Percentiles rank a stretch among this genome's conserved stretches.
These are phyloP conservation scores for Drosophila bocqueti DNA, from an alignment of 1,140 invertebrate species.

Conservation along the genomic window DNA sequence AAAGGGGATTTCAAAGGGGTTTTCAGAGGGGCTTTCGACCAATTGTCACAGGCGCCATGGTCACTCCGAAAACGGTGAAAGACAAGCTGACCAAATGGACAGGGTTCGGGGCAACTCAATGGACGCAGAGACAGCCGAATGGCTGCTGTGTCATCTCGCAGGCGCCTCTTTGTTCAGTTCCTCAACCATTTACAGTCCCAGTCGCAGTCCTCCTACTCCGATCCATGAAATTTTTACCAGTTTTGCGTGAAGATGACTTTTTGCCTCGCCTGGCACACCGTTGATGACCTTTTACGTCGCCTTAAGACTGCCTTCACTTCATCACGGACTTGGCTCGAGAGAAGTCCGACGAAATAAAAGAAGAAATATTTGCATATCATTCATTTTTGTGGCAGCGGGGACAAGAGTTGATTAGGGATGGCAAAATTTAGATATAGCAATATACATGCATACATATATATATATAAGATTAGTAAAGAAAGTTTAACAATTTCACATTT, in stretches of 20 bases:
- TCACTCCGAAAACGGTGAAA: slow-evolving; percentile 68
- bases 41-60: slow-evolving; percentile 69
- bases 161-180: slow-evolving; percentile 68
- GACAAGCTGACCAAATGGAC: slow-evolving; percentile 52
- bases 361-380: slow-evolving; percentile 74
- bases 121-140: slow-evolving; percentile 27
- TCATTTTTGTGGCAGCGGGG: slow-evolving; percentile 45
- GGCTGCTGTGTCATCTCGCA: slow-evolving; percentile 73
- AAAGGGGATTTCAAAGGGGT: not conserved
- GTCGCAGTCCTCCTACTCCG: not conserved
- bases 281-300: slow-evolving; percentile 78
- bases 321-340: slow-evolving; percentile 35
- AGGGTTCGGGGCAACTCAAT: slow-evolving; percentile 5
- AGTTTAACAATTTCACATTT: not conserved
- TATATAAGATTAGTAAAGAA: not conserved
- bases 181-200: not conserved
- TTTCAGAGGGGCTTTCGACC: slow-evolving; percentile 2
- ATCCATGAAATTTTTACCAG: slow-evolving; percentile 28
- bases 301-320: slow-evolving; percentile 69
- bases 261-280: slow-evolving; percentile 44
- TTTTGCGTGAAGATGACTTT: slow-evolving; percentile 69
- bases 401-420: slow-evolving; percentile 3
- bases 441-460: not conserved
- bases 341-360: slow-evolving; percentile 15
- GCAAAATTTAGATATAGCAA: not conserved